Evolutionary conservation across 2,797 vertebrate genomes (phyloP).

Genomic region (Philypnodon macrostomus): DNA sequence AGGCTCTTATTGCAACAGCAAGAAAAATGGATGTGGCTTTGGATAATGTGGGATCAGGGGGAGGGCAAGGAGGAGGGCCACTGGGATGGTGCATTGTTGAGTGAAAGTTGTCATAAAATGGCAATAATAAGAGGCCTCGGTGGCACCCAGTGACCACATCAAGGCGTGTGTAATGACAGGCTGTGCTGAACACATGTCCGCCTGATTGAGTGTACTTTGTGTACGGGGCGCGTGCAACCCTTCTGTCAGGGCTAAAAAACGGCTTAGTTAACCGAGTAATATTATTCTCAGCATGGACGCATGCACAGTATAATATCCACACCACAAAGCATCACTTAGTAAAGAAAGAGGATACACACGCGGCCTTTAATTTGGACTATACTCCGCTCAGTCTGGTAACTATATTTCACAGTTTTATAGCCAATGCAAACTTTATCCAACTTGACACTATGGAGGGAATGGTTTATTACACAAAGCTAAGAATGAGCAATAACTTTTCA

Average conservation of each 20-base stretch:
- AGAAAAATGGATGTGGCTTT: slow-evolving; percentile 65
- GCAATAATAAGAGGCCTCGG: slow-evolving; percentile 73
- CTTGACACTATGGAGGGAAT: neutral
- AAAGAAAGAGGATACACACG: slow-evolving; percentile 11
- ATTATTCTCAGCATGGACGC: slow-evolving; percentile 46
- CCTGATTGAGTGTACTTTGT: slow-evolving; percentile 29
- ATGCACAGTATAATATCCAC: slow-evolving; percentile 31
- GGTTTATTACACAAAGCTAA: neutral
- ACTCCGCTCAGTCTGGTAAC: neutral
- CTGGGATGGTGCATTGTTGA: slow-evolving; percentile 24
- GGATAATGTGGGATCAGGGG: slow-evolving; percentile 22
- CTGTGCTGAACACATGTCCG: slow-evolving; percentile 61
- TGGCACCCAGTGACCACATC: slow-evolving; percentile 80
- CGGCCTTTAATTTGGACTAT: slow-evolving; percentile 29
- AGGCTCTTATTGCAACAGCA: slow-evolving; percentile 56
- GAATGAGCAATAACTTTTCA: too few relatives aligned
- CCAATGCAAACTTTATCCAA: neutral
- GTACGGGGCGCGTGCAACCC: slow-evolving; percentile 28
- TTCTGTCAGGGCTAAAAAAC: slow-evolving; percentile 55
- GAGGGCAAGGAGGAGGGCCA: slow-evolving; percentile 14
- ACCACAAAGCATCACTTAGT: slow-evolving; percentile 36
- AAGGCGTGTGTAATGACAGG: slow-evolving; percentile 76
- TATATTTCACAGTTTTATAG: neutral
- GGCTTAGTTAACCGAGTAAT: slow-evolving; percentile 47
- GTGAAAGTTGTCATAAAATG: slow-evolving; percentile 76